Evolutionary conservation across 1,140 invertebrate genomes (phyloP), one percentile per base, ranked within the genome.

Genomic region (Lordiphosa stackelbergi): DNA sequence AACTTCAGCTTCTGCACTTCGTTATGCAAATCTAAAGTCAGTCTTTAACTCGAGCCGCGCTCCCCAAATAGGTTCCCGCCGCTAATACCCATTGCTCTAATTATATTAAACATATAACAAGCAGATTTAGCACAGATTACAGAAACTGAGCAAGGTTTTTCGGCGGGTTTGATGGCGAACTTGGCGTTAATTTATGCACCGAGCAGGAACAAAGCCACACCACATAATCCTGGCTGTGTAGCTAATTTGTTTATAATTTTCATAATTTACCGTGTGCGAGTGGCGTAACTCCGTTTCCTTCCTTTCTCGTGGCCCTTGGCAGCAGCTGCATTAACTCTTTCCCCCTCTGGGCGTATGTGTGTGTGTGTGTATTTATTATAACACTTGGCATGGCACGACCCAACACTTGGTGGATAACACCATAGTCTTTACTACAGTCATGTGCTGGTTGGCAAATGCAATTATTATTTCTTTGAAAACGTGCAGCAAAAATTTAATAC

Each of bases 241-340:
- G 72, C 72, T 83, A 83, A 83, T 83, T 83, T 83, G 72, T 73
- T 83, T 77, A 83, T 83, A 83, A 83, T 77, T 77, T 83, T 83
- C 78, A 84, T 84, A 83, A 73, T 75, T 77, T 55, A 73, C 63
- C 58, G 56, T 79, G 75, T 83, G 63, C 75, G 58, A 57, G 55
- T 47, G 66, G 58, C 74, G 75, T 74, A 68, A 74, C 71, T 79
- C 48, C 28, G 64, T 47, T 68, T 59, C 37, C 53, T 60, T 52
- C 66, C 41, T 52, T 41, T 40, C 12, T 6, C 42, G 49, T 45
- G 43, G 47, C 37, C 45, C 42, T 42, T 22, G 54, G 47, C 51
- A 43, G 7, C 53, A 52, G 13, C 40, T 46, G 46, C 59, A 63
- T 7, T 7, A 62, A 43, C 49, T 48, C 69, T 69, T 56, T 69